These are phyloP conservation scores for Myopa testacea DNA, from an alignment of 2,888 invertebrate genomes.

Conservation along the genomic window DNA sequence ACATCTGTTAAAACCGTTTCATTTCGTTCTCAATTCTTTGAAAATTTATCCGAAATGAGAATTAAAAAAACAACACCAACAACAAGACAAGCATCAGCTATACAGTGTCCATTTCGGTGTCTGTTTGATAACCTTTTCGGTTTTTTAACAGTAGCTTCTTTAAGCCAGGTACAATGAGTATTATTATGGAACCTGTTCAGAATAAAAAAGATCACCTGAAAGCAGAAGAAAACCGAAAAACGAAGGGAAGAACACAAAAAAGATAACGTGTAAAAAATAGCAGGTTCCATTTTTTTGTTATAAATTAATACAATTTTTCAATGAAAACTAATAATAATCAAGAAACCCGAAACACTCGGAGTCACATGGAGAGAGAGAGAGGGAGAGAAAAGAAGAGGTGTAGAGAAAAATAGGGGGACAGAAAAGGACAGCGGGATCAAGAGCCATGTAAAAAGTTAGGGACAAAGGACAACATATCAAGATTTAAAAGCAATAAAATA, in stretches of 20 bases:
- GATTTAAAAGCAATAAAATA: conserved; percentile 45
- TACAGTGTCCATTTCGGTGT: too few species aligned
- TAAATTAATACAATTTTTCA: neutral
- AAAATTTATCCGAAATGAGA: too few species aligned
- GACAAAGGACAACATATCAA: neutral
- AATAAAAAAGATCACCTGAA: neutral
- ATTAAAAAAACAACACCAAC: too few species aligned
- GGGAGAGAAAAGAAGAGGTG: too few species aligned
- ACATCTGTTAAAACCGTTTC: too few species aligned
- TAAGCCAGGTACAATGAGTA: neutral
- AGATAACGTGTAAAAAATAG: conserved; percentile 1
- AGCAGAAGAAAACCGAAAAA: neutral
- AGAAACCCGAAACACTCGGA: too few species aligned
- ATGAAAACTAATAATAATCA: neutral
- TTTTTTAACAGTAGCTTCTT: neutral
- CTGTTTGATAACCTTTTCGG: too few species aligned
- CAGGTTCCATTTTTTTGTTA: conserved; percentile 11
- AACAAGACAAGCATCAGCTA: too few species aligned
- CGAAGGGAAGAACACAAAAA: neutral
- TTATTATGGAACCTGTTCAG: neutral
- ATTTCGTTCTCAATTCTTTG: too few species aligned
- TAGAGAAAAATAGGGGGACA: neutral
- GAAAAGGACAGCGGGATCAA: neutral
- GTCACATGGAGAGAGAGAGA: too few species aligned
- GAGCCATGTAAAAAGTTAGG: neutral